Base-by-base conservation (phyloP, 30 jellyfish, hydroid and myxozoan species). In the Morbakka virulenta region DNA sequence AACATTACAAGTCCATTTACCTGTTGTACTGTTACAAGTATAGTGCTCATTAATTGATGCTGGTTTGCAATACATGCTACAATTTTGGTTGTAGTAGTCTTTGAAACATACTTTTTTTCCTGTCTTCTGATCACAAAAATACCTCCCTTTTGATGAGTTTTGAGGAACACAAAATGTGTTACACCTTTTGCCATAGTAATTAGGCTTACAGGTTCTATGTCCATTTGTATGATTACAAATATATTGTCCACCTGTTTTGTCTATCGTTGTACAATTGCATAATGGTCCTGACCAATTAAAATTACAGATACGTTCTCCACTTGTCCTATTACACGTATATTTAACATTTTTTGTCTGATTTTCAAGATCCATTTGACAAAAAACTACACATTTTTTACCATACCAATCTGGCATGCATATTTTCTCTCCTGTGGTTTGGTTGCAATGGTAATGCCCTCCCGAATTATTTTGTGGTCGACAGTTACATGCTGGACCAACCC, bases 251-350 rank as follows among this genome's bases (percentile, higher is more conserved):
- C n/a, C n/a, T n/a, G n/a, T n/a, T n/a, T n/a, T n/a, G n/a, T n/a
- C n/a, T n/a, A n/a, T n/a, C n/a, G n/a, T n/a, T n/a, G n/a, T n/a
- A n/a, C n/a, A n/a, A n/a, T 47, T 67, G 33, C 94, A 83, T 30
- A 36, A 28, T 0, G 4, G 29, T 24, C 87, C 94, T 62, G 72
- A 72, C 82, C 84, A 82, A 24, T 29, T 27, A 50, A 64, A 66
- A 26, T 14, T 62, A 33, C 95, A 85, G 9, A 41, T 41, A 6
- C 17, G 9, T 6, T 41, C 57, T 41, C 57, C 57, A 41, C 13
- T 41, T 6, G 57, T 41, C 9, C 57, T 41, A 17, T 41, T 41
- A 41, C 57, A 41, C 9, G 57, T 41, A 41, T 41, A 41, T 9
- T 41, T 9, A 17, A 9, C 57, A 41, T 17, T 41, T n/a, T n/a